Evolutionary conservation across 2,113 vertebrate species (phyloP).

Genomic region (Microcebus ravelobensis): DNA sequence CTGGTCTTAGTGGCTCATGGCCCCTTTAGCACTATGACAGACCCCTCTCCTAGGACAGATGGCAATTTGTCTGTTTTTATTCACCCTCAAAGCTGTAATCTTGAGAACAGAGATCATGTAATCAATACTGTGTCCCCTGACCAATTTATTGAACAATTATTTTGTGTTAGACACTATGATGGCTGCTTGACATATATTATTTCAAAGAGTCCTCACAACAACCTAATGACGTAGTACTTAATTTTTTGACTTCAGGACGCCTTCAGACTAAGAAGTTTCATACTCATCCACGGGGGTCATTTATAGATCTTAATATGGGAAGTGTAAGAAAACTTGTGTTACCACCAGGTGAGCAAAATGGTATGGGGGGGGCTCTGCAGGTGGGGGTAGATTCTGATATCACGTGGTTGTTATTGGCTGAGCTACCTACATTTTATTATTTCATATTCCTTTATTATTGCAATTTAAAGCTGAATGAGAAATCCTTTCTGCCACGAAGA

Average conservation of each 20-base stretch:
- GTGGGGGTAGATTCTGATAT: background rate
- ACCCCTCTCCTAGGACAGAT: background rate
- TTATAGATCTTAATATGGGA: background rate
- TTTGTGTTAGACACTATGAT: background rate
- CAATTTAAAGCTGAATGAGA: background rate
- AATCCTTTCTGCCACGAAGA: background rate
- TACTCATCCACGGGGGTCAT: background rate
- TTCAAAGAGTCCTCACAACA: background rate
- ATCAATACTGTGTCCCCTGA: background rate
- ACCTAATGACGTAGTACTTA: background rate
- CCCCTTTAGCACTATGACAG: background rate
- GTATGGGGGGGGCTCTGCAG: background rate
- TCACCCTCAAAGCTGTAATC: background rate
- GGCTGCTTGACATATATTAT: background rate
- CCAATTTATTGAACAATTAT: background rate
- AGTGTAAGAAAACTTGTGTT: background rate
- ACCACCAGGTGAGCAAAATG: background rate
- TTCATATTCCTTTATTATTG: background rate
- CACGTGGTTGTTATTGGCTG: background rate
- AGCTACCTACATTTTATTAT: background rate
- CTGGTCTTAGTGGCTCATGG: background rate
- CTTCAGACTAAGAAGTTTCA: background rate
- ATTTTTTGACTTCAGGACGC: background rate
- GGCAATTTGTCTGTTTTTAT: background rate
- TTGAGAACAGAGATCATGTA: background rate